These are phyloP conservation scores for Polydrusus pterygomalis DNA, from an alignment of 2,888 invertebrate genomes.

Conservation along the genomic window DNA sequence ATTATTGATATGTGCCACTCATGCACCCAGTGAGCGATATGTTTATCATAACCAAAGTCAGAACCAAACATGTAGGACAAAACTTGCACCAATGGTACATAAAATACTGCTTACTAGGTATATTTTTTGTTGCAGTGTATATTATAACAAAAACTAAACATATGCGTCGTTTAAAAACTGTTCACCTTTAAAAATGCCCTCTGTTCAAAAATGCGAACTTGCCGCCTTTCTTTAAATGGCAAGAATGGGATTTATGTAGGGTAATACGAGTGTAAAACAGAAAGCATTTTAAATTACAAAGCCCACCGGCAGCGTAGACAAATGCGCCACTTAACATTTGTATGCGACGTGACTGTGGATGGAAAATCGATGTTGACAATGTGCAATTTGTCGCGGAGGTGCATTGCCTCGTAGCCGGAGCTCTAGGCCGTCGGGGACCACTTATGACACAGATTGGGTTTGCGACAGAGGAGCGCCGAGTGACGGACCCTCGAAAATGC, in stretches of 20 bases:
- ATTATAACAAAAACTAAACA: too few species aligned
- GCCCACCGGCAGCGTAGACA: slow-evolving; percentile 42
- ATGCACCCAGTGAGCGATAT: too few species aligned
- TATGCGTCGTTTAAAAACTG: too few species aligned
- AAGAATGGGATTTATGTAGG: slow-evolving; percentile 22
- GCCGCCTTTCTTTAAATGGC: slow-evolving; percentile 19
- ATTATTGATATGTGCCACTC: too few species aligned
- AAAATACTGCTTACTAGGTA: too few species aligned
- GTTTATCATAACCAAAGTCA: too few species aligned
- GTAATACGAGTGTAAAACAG: slow-evolving; percentile 28
- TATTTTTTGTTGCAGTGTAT: too few species aligned
- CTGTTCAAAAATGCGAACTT: neutral
- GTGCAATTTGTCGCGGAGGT: slow-evolving; percentile 57
- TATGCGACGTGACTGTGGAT: slow-evolving; percentile 51
- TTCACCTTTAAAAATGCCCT: neutral
- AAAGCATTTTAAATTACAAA: slow-evolving; percentile 33
- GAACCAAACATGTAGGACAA: too few species aligned
- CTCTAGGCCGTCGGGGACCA: slow-evolving; percentile 63
- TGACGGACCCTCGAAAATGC: slow-evolving; percentile 60
- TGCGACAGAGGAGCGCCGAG: slow-evolving; percentile 47
- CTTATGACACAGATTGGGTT: slow-evolving; percentile 61
- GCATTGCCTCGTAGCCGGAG: slow-evolving; percentile 57
- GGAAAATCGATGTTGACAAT: slow-evolving; percentile 56
- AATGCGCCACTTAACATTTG: slow-evolving; percentile 52
- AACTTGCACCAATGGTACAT: too few species aligned